A percentile compares a stretch with the other conserved stretches of the same genome.
Evolutionary conservation across 35 echinoderm and acorn worm species (phyloP).

Genomic region (Anneissia japonica): DNA sequence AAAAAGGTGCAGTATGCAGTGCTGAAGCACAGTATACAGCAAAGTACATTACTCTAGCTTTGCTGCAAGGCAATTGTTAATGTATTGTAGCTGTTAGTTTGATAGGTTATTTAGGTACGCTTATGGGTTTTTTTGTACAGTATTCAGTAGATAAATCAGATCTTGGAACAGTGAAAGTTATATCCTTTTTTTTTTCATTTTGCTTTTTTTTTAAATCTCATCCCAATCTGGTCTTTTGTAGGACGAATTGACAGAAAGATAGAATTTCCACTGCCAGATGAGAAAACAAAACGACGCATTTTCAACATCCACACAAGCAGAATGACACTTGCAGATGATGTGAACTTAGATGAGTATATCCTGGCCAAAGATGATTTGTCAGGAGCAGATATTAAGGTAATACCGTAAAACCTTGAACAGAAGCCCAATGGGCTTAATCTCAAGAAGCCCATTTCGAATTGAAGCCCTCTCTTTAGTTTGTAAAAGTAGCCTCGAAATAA

Average conservation of each 20-base stretch:
- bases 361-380: slow-evolving; percentile 96
- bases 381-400: slow-evolving; percentile 96
- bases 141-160: not conserved
- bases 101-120: not conserved
- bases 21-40: too few species aligned
- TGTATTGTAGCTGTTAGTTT: too few species aligned
- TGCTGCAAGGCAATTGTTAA: too few species aligned
- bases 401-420: not conserved
- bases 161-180: not conserved
- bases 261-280: slow-evolving; percentile 94
- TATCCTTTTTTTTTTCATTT: not conserved
- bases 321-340: slow-evolving; percentile 88
- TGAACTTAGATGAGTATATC: slow-evolving; percentile 96
- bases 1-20: too few species aligned
- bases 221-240: slow-evolving; percentile 6
- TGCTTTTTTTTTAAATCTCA: too few species aligned
- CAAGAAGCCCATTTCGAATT: too few species aligned
- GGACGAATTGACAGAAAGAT: slow-evolving; percentile 99
- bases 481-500: too few species aligned
- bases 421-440: too few species aligned
- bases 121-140: not conserved
- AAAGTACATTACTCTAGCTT: too few species aligned
- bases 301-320: slow-evolving; percentile 99
- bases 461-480: too few species aligned
- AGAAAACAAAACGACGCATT: slow-evolving; percentile 93